These are phyloP conservation scores for Ceratosolen solmsi DNA, from an alignment of 1,140 invertebrate species.

Conservation along the genomic window DNA sequence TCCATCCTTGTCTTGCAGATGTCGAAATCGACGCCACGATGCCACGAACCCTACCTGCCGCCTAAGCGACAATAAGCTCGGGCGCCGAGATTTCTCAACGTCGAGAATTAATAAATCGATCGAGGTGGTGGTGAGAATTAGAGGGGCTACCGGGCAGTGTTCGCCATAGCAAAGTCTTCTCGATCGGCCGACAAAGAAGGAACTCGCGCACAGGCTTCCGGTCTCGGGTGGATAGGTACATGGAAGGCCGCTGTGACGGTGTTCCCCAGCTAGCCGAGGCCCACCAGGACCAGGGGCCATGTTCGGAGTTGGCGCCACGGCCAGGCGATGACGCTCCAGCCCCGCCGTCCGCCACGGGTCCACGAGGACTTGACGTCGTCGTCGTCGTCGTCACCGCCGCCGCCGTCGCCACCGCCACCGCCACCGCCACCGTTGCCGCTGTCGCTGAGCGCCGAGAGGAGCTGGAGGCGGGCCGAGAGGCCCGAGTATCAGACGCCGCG, in stretches of 20 bases:
- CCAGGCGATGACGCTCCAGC: slow-evolving; percentile 68
- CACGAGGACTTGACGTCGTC: slow-evolving; percentile 60
- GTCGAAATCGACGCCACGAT: no score
- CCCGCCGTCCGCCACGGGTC: slow-evolving; percentile 64
- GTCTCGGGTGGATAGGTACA: background rate
- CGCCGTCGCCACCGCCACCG: background rate
- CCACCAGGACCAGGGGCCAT: slow-evolving; percentile 55
- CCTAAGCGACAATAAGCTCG: background rate
- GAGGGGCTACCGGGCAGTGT: no score
- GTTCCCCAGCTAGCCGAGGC: background rate
- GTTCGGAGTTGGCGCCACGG: slow-evolving; percentile 65
- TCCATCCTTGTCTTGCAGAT: background rate
- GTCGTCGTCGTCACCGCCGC: background rate
- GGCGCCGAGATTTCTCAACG: background rate
- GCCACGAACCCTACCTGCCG: no score
- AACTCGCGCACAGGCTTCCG: background rate
- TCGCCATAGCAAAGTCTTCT: no score
- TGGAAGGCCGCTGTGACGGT: background rate
- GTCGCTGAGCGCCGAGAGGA: background rate
- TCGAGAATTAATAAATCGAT: background rate
- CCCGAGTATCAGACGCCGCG: background rate
- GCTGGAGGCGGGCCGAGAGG: background rate
- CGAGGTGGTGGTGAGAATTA: background rate
- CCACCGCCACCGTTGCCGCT: background rate
- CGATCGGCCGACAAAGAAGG: no score